phyloP scores from a whole-genome alignment of 2,113 vertebrate species.

The Acanthisitta chloris region DNA sequence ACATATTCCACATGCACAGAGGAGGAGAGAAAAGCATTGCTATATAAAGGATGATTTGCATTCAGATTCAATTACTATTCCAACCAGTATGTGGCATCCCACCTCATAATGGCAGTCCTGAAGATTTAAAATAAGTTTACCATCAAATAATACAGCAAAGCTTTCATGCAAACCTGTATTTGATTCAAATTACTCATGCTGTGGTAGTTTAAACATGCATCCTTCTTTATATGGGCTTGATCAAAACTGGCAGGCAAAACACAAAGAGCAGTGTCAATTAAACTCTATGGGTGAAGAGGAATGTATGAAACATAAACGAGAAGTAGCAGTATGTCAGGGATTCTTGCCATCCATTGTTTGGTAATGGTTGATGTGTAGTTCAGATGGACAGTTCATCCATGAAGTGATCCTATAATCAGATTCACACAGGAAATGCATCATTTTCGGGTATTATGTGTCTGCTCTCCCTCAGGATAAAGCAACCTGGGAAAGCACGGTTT shows the following conservation, averaged over 20 bases:
- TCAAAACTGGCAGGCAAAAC: constrained; percentile 51
- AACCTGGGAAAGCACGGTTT: not conserved
- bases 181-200: constrained; percentile 48
- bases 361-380: not conserved
- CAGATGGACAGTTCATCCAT: not conserved
- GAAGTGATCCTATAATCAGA: not conserved
- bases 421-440: constrained; percentile 31
- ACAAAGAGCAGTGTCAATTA: constrained; percentile 25
- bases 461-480: not conserved
- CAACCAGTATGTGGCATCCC: not conserved
- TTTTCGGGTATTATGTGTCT: not conserved
- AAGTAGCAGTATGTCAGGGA: not conserved
- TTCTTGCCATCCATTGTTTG: constrained; percentile 28
- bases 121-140: constrained; percentile 41
- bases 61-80: constrained; percentile 21
- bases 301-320: not conserved
- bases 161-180: constrained; percentile 41
- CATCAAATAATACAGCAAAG: constrained; percentile 29
- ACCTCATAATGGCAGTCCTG: constrained; percentile 20
- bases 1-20: not conserved
- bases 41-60: not conserved
- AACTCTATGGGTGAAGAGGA: constrained; percentile 10
- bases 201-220: constrained; percentile 33
- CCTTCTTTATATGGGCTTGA: constrained; percentile 27
- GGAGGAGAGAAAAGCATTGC: not conserved